A percentile compares a stretch with the other conserved stretches of the same genome.
Evolutionary conservation across 2,888 invertebrate species (phyloP).

Genomic region (Metallyticus violacea): DNA sequence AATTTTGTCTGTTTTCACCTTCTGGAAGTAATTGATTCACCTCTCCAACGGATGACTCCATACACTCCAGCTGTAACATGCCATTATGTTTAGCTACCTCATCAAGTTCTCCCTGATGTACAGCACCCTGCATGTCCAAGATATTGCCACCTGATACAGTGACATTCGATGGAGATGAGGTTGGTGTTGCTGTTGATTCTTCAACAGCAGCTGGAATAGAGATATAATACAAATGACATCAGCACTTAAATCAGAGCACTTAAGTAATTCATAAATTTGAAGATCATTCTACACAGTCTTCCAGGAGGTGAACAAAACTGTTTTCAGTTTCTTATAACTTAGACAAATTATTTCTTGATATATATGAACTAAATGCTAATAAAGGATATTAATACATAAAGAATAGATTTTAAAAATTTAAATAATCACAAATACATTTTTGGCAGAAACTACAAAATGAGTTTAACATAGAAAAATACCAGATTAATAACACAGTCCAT

Average conservation of each 20-base stretch:
- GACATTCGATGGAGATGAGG: conserved; percentile 52
- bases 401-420: too few relatives aligned
- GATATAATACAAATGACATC: not conserved
- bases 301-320: not conserved
- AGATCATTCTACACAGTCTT: not conserved
- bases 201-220: conserved; percentile 33
- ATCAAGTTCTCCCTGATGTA: conserved; percentile 13
- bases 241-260: not conserved
- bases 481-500: too few relatives aligned
- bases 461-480: too few relatives aligned
- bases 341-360: too few relatives aligned
- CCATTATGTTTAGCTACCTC: not conserved
- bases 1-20: not conserved
- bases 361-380: too few relatives aligned
- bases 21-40: too few relatives aligned
- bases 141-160: conserved; percentile 57
- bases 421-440: too few relatives aligned
- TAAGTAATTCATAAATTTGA: not conserved
- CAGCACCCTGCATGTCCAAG: conserved; percentile 62
- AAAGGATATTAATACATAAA: too few relatives aligned
- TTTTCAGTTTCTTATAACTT: too few relatives aligned
- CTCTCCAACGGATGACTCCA: not conserved
- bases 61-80: not conserved
- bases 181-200: conserved; percentile 50
- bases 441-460: too few relatives aligned